A percentile compares a stretch with the other conserved stretches of the same genome.
These are phyloP conservation scores for Pygoscelis antarcticus DNA, from an alignment of 2,113 vertebrate species.

Conservation along the genomic window DNA sequence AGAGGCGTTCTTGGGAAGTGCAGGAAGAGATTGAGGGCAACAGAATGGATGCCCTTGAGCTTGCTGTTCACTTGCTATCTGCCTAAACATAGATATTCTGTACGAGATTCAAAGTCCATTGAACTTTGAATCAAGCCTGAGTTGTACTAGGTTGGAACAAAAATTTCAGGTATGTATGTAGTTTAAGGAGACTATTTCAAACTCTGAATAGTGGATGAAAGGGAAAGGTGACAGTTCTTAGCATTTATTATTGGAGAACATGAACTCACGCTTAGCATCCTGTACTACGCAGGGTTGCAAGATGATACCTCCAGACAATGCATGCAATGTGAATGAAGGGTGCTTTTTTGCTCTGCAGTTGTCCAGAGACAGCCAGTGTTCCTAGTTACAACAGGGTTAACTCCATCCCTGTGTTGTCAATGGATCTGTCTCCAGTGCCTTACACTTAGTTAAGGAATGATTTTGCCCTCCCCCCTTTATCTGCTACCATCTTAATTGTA, in stretches of 20 bases:
- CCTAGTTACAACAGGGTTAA: neutral
- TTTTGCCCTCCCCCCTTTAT: neutral
- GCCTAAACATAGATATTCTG: neutral
- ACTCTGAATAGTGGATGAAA: neutral
- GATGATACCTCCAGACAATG: neutral
- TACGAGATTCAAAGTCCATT: constrained; percentile 1
- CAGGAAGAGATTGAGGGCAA: neutral
- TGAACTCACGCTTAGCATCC: neutral
- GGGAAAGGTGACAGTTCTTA: neutral
- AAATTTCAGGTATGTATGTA: neutral
- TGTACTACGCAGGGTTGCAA: neutral
- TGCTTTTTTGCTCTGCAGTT: neutral
- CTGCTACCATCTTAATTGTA: neutral
- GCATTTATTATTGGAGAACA: neutral
- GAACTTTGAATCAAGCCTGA: neutral
- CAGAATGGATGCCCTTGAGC: neutral
- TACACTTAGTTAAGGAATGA: neutral
- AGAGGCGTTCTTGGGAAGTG: neutral
- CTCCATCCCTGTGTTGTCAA: neutral
- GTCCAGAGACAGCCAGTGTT: neutral
- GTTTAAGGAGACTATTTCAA: neutral
- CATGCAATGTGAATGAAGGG: neutral
- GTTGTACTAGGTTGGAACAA: neutral
- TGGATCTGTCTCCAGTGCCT: neutral
- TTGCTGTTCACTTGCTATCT: neutral